These are phyloP conservation scores for Drosophila macrothrix DNA, from an alignment of 2,888 invertebrate genomes.

Conservation along the genomic window DNA sequence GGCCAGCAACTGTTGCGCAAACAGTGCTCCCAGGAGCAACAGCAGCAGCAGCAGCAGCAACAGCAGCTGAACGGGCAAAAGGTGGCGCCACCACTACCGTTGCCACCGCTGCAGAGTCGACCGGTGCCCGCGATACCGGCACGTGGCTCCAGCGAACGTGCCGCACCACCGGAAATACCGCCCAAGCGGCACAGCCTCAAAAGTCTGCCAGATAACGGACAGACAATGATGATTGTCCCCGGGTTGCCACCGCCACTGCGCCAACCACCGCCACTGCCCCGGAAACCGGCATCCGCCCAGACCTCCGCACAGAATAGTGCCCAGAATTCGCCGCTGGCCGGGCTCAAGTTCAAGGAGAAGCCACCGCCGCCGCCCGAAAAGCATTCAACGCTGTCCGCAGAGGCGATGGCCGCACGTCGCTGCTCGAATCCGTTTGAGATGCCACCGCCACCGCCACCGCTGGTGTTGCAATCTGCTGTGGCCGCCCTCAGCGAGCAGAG, in stretches of 20 bases:
- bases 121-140: slow-evolving; percentile 85
- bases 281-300: slow-evolving; percentile 82
- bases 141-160: slow-evolving; percentile 80
- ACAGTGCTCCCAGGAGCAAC: slow-evolving; percentile 77
- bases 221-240: slow-evolving; percentile 58
- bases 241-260: slow-evolving; percentile 81
- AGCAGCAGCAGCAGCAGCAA: slow-evolving; percentile 22
- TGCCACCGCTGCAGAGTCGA: slow-evolving; percentile 69
- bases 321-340: slow-evolving; percentile 83
- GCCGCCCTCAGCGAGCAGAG: slow-evolving; percentile 73
- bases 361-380: slow-evolving; percentile 81
- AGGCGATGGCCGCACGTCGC: slow-evolving; percentile 73
- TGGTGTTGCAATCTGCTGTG: slow-evolving; percentile 71
- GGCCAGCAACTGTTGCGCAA: slow-evolving; percentile 84
- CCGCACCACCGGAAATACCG: slow-evolving; percentile 85
- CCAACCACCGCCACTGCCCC: slow-evolving; percentile 84
- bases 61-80: slow-evolving; percentile 39
- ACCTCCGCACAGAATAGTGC: slow-evolving; percentile 82
- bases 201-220: slow-evolving; percentile 78
- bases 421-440: slow-evolving; percentile 84
- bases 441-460: slow-evolving; percentile 76
- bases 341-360: slow-evolving; percentile 82
- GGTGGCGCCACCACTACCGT: slow-evolving; percentile 69
- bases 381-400: slow-evolving; percentile 70
- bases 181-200: slow-evolving; percentile 85